Base-by-base conservation (phyloP, 2,797 vertebrate genomes). In the Argyrosomus regius region DNA sequence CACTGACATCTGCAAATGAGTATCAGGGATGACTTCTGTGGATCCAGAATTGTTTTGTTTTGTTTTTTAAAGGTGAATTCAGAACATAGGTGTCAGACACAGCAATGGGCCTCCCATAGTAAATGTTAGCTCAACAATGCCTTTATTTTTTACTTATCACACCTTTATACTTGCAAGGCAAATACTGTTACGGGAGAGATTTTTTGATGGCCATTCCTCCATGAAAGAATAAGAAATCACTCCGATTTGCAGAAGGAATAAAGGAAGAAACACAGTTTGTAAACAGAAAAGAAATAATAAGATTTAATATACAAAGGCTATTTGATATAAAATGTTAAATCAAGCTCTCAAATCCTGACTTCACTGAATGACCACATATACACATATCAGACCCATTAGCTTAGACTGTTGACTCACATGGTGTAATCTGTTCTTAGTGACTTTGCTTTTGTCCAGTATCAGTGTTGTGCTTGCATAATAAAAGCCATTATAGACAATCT, bases 21-120 rank as follows among this genome's bases (percentile, higher is more conserved):
- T 66, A 83, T 87, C 86, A 90, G 83, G 78, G 85, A 78, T 69
- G 72, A 81, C 56, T 57, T 72, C 46, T 74, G 67, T 87, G 79
- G 71, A 72, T 86, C 66, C 39, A 77, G 60, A 11, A 66, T 60
- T 26, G 49, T 71, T 50, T 13, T 26, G 59, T 11, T 67, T n/a
- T n/a, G 57, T 60, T 64, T 24, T 14, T 9, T 26, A 60, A 61
- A 74, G 24, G 24, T 79, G 28, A 74, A 69, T 50, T 84, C 54
- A 69, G 43, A 77, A 41, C 11, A 4, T 22, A 61, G 57, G 61
- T 60, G 59, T 76, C 65, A 28, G 63, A 63, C 24, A 75, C 53
- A 66, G 53, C 4, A 12, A 49, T 69, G 58, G 67, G 58, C 45
- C 62, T 84, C 77, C 72, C 14, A 4, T 49, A 69, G 56, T 28